These are phyloP conservation scores for Onthophagus sagittarius DNA, from an alignment of 2,888 invertebrate genomes.

Conservation along the genomic window DNA sequence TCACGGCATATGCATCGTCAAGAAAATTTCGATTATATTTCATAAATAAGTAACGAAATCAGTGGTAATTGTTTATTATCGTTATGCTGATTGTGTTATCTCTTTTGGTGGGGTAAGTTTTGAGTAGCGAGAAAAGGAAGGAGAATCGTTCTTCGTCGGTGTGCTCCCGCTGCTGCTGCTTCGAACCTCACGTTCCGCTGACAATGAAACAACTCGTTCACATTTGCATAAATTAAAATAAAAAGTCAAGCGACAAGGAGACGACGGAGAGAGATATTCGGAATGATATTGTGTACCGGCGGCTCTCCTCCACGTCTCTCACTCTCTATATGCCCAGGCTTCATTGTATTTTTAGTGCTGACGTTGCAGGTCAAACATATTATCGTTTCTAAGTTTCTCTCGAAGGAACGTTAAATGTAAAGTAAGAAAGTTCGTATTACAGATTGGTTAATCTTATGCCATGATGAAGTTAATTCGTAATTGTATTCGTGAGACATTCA, in stretches of 20 bases:
- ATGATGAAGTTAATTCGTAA: background rate
- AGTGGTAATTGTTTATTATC: too few relatives aligned
- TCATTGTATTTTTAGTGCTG: background rate
- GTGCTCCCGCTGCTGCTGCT: background rate
- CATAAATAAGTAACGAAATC: too few relatives aligned
- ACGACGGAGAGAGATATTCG: background rate
- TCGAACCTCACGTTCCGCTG: background rate
- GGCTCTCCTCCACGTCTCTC: background rate
- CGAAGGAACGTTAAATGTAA: background rate
- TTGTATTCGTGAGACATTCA: background rate
- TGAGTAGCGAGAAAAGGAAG: background rate
- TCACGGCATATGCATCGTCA: background rate
- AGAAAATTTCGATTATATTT: too few relatives aligned
- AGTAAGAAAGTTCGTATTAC: background rate
- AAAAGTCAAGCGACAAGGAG: background rate
- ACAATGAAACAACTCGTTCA: background rate
- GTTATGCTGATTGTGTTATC: too few relatives aligned
- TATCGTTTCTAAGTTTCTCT: background rate
- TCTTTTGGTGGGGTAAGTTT: too few relatives aligned
- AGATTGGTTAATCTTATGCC: background rate
- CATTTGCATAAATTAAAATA: background rate
- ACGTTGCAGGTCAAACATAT: background rate
- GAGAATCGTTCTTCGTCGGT: background rate
- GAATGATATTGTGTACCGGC: background rate
- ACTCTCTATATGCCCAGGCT: too few relatives aligned